Evolutionary conservation across 1,140 invertebrate species (phyloP), one percentile per base, ranked within the genome.

Genomic region (Phymastichus coffea): DNA sequence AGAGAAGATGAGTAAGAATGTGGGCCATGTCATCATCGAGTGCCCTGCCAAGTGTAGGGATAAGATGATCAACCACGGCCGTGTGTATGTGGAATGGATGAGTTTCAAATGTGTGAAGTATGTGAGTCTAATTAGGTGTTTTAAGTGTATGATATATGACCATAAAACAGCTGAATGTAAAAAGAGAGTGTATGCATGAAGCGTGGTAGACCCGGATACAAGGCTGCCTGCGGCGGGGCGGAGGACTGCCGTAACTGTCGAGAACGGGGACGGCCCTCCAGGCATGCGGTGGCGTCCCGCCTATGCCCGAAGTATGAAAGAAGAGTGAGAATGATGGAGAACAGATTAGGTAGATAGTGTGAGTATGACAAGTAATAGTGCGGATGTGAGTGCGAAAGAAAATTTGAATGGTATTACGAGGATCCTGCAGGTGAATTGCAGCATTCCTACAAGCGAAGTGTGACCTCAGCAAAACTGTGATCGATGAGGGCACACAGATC

Each of bases 101-200:
- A n/a, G n/a, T n/a, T n/a, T n/a, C n/a, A n/a, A n/a, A n/a, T n/a
- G n/a, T n/a, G n/a, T n/a, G n/a, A n/a, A n/a, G n/a, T n/a, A n/a
- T n/a, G n/a, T n/a, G n/a, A n/a, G n/a, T n/a, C n/a, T n/a, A n/a
- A n/a, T n/a, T n/a, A n/a, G n/a, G n/a, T n/a, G n/a, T n/a, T n/a
- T n/a, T n/a, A n/a, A n/a, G n/a, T n/a, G n/a, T 83, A 84, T 85
- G 86, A 83, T 86, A 86, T 85, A 87, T 84, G 84, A 83, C 78
- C 81, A 70, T 22, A n/a, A 14, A 20, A 1, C n/a, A n/a, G 8
- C 3, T 51, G 17, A 37, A 3, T 51, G n/a, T 30, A 28, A 12
- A 83, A 87, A 78, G 84, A 83, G 82, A 86, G 86, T 81, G n/a
- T n/a, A n/a, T n/a, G n/a, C n/a, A n/a, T n/a, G n/a, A n/a, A n/a